Base-by-base conservation (phyloP, 2,113 vertebrate species). In the Peucedramus taeniatus region DNA sequence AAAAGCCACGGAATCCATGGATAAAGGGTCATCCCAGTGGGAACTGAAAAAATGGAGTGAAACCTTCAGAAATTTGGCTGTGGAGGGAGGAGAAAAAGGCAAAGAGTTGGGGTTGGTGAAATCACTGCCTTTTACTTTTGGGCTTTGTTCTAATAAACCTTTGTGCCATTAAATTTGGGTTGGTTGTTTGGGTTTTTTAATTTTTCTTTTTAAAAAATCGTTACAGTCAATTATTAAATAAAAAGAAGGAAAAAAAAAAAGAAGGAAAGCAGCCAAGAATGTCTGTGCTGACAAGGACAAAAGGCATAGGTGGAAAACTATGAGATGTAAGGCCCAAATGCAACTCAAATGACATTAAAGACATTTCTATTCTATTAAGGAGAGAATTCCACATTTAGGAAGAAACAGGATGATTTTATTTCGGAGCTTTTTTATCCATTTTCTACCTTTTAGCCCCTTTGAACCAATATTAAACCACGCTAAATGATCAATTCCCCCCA, bases 221-320 rank as follows among this genome's bases (percentile, higher is more conserved):
- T 77, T 85, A 63, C 27, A 53, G 54, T 54, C 37, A 92, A 74
- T 91, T 47, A 77, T 83, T 93, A 79, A 72, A 83, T 72, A 31
- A 85, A 94, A 85, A 75, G 16, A 56, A 69, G 28, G 16, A n/a
- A 6, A 6, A 26, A 71, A 24, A 23, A 63, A 72, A 37, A 28
- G 37, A 72, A 44, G 87, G 66, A 93, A 91, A 86, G 50, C 9
- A 74, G 70, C 66, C 70, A 59, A 80, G 82, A 88, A 74, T 12
- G 33, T 35, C 93, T 90, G 70, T 87, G 84, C 89, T 95, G 94
- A 91, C 93, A 95, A 93, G 66, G 59, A 96, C 50, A 83, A 93
- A 87, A 87, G 15, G 35, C 50, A 86, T 6, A 53, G 75, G 68
- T 64, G 71, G 68, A 65, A 83, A 95, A 88, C 37, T 12, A 35